These are phyloP conservation scores for Todiramphus chloris DNA, from an alignment of 2,113 vertebrate species.

Conservation along the genomic window DNA sequence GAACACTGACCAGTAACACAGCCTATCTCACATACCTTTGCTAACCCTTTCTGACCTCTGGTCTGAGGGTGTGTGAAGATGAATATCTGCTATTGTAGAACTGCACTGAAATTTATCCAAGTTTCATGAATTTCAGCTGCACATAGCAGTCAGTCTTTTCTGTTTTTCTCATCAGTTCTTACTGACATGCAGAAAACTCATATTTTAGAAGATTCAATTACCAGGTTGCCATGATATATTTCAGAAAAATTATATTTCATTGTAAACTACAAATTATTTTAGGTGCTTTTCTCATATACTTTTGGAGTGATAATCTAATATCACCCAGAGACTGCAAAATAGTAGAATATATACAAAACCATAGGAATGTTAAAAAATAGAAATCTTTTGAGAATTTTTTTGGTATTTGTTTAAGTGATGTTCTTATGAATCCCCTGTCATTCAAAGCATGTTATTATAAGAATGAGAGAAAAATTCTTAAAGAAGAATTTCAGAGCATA, in stretches of 20 bases:
- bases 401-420: background rate
- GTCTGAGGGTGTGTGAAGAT: accelerated
- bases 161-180: background rate
- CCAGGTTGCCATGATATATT: background rate
- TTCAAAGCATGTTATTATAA: background rate
- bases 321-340: background rate
- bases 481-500: background rate
- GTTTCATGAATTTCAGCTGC: background rate
- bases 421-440: background rate
- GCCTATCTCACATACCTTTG: background rate
- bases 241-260: background rate
- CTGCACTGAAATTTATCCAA: background rate
- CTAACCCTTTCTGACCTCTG: background rate
- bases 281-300: background rate
- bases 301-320: background rate
- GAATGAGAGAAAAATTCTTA: background rate
- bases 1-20: background rate
- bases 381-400: background rate
- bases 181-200: background rate
- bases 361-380: background rate
- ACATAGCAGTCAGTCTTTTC: background rate
- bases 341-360: background rate
- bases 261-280: background rate
- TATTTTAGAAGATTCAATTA: background rate
- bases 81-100: background rate